These are phyloP conservation scores for Epinephelus fuscoguttatus DNA, from an alignment of 2,113 vertebrate species.

Conservation along the genomic window DNA sequence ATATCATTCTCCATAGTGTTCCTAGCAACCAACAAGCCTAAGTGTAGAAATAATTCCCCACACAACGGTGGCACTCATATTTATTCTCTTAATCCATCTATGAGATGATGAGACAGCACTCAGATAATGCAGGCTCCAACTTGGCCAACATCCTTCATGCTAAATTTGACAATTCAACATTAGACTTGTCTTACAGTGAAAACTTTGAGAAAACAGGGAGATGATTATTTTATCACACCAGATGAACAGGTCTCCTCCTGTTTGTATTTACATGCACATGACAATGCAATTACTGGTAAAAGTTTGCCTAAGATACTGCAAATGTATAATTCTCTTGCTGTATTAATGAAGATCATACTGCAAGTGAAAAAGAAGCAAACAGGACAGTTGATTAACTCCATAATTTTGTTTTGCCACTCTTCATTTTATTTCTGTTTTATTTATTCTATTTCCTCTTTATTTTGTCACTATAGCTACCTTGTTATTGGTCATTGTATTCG, in stretches of 20 bases:
- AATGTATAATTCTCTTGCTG: not conserved
- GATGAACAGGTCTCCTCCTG: not conserved
- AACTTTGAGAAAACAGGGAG: slow-evolving; percentile 6
- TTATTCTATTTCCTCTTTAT: too few relatives aligned
- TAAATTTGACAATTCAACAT: slow-evolving; percentile 55
- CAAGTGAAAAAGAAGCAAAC: not conserved
- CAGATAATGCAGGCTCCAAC: slow-evolving; percentile 5
- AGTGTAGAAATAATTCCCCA: slow-evolving; percentile 6
- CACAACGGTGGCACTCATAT: slow-evolving; percentile 15
- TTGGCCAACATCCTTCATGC: slow-evolving; percentile 41
- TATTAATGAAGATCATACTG: not conserved
- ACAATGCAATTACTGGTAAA: not conserved
- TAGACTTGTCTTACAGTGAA: slow-evolving; percentile 27
- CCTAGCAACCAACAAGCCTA: slow-evolving; percentile 55
- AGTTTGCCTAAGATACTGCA: not conserved
- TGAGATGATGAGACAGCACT: not conserved
- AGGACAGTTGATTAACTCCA: not conserved
- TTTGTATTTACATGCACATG: not conserved
- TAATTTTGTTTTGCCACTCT: too few relatives aligned
- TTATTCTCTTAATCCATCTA: slow-evolving; percentile 36
- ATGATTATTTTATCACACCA: not conserved
- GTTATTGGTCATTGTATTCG: too few relatives aligned
- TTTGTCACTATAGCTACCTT: too few relatives aligned
- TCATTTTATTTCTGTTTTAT: too few relatives aligned
- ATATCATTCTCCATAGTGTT: slow-evolving; percentile 51